phyloP scores from a whole-genome alignment of 2,113 vertebrate species.

The Phoenicopterus ruber region DNA sequence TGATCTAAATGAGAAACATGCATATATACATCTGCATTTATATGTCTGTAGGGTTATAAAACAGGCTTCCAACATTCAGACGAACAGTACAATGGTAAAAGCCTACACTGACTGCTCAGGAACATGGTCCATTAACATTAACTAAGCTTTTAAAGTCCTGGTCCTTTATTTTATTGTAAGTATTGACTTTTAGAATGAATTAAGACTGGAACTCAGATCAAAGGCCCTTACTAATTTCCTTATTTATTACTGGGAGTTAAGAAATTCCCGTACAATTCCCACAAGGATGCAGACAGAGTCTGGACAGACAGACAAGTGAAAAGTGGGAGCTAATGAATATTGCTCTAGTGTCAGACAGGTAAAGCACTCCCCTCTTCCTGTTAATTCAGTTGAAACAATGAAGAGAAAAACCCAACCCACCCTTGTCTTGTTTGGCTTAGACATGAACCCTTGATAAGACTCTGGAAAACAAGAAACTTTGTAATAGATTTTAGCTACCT shows the following conservation, averaged over 20 bases:
- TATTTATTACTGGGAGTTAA: not conserved
- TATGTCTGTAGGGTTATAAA: not conserved
- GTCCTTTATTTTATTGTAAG: not conserved
- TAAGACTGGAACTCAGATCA: not conserved
- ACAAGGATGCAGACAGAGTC: conserved; percentile 31
- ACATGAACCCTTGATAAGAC: conserved; percentile 78
- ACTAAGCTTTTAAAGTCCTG: not conserved
- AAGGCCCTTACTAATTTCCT: conserved; percentile 7
- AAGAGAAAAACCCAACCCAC: conserved; percentile 71
- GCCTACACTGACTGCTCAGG: not conserved
- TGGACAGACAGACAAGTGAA: conserved; percentile 61
- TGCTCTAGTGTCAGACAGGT: conserved; percentile 73
- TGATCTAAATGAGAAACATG: not conserved
- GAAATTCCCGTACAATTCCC: conserved; percentile 19
- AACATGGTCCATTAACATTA: not conserved
- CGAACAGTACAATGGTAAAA: not conserved
- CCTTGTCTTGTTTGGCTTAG: conserved; percentile 75
- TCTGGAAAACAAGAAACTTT: conserved; percentile 67
- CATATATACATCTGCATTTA: not conserved
- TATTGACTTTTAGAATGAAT: not conserved
- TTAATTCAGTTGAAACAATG: conserved; percentile 75
- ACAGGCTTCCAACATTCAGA: not conserved
- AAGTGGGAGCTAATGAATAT: conserved; percentile 67
- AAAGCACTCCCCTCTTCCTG: conserved; percentile 76
- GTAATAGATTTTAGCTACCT: conserved; percentile 52